These are phyloP conservation scores for Phataginus tricuspis DNA, from an alignment of 2,797 vertebrate genomes.

Conservation along the genomic window DNA sequence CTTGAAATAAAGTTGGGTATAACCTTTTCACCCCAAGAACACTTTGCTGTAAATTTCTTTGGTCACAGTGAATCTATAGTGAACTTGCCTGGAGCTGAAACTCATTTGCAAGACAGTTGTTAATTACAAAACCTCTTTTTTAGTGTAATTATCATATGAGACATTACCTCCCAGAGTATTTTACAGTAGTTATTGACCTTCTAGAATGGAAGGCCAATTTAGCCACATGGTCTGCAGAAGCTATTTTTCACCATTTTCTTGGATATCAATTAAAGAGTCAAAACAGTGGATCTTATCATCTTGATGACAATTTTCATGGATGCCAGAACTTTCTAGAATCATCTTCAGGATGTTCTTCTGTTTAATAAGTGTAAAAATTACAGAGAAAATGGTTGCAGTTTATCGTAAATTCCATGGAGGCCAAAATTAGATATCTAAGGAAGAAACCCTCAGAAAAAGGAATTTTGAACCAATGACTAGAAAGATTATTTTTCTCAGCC, in stretches of 20 bases:
- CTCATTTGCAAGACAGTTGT: not conserved
- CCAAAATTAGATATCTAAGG: constrained; percentile 27
- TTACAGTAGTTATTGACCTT: not conserved
- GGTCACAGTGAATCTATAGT: no score
- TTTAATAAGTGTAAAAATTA: constrained; percentile 45
- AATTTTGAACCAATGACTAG: not conserved
- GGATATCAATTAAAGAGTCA: not conserved
- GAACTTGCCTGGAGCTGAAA: no score
- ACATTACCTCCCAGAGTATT: not conserved
- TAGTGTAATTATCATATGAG: not conserved
- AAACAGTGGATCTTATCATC: not conserved
- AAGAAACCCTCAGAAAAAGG: not conserved
- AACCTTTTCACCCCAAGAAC: no score
- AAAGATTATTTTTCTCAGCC: not conserved
- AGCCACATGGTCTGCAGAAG: not conserved
- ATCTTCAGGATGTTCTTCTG: not conserved
- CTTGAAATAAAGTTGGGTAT: no score
- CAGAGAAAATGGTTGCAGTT: not conserved
- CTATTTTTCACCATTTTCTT: not conserved
- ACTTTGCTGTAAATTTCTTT: no score
- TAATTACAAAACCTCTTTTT: constrained; percentile 10
- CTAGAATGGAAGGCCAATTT: not conserved
- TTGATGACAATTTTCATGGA: not conserved
- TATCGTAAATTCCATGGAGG: not conserved
- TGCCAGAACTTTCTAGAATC: constrained; percentile 28